A percentile compares a stretch with the other conserved stretches of the same genome.
Evolutionary conservation across 2,113 vertebrate species (phyloP).

Genomic region (Microtus ochrogaster): DNA sequence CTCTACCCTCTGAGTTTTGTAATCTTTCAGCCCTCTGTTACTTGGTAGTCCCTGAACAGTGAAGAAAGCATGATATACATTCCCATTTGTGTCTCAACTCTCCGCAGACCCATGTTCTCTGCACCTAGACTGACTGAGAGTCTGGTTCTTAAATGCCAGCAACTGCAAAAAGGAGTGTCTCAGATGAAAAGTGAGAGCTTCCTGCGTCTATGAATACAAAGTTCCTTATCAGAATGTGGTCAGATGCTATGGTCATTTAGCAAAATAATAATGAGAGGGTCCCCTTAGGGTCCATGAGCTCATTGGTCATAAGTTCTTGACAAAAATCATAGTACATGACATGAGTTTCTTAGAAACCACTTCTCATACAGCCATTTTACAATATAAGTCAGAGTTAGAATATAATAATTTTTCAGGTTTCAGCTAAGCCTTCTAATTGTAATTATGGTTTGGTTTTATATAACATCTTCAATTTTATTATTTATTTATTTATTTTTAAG

Average conservation of each 20-base stretch:
- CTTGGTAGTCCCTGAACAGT: no score
- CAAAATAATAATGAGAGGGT: not conserved
- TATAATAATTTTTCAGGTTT: conserved; percentile 44
- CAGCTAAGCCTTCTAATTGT: conserved; percentile 23
- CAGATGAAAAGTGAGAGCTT: not conserved
- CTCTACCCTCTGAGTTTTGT: no score
- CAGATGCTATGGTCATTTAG: not conserved
- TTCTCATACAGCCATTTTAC: not conserved
- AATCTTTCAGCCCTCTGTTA: not conserved
- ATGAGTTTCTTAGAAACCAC: not conserved
- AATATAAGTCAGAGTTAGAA: not conserved
- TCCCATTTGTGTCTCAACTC: not conserved
- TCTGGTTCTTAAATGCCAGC: not conserved
- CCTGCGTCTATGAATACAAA: not conserved
- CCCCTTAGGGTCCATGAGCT: not conserved
- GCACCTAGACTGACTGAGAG: not conserved
- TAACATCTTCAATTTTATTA: not conserved
- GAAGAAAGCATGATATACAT: not conserved
- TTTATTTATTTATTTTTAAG: no score
- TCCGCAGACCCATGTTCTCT: not conserved
- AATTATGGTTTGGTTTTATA: not conserved
- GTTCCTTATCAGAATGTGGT: no score
- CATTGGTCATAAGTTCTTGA: not conserved
- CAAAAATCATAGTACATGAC: not conserved
- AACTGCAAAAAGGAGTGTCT: not conserved